Evolutionary conservation across 2,888 invertebrate species (phyloP).

Genomic region (Caenorhabditis drosophilae): DNA sequence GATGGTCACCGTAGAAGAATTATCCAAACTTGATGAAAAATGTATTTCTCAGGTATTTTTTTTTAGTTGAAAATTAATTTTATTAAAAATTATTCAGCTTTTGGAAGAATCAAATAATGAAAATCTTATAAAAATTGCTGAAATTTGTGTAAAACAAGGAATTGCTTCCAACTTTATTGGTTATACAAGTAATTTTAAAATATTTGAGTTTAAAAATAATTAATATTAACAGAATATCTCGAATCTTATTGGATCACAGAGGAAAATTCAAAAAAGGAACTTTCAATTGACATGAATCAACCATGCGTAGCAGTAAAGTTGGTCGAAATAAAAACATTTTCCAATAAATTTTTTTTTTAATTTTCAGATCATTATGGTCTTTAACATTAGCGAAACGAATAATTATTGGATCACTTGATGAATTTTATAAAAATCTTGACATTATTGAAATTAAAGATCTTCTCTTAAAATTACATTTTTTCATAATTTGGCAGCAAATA

Average conservation of each 20-base stretch:
- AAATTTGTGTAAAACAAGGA: slow-evolving; percentile 13
- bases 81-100: no score
- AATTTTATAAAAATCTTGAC: not conserved
- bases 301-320: slow-evolving; percentile 15
- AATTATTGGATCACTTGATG: slow-evolving; percentile 1
- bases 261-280: slow-evolving; percentile 12
- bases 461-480: slow-evolving; percentile 8
- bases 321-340: not conserved
- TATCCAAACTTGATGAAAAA: not conserved
- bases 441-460: not conserved
- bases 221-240: slow-evolving; percentile 19
- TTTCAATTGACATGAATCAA: slow-evolving; percentile 9
- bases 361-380: slow-evolving; percentile 23
- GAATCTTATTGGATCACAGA: slow-evolving; percentile 9
- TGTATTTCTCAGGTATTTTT: no score
- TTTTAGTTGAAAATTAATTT: no score
- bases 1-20: not conserved
- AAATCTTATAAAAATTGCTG: not conserved
- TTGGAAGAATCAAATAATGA: not conserved
- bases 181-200: slow-evolving; percentile 16
- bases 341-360: not conserved
- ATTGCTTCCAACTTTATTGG: slow-evolving; percentile 33
- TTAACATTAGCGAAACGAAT: slow-evolving; percentile 6
- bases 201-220: no score
- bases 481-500: slow-evolving; percentile 25